These are phyloP conservation scores for Salpingus planirostris DNA, from an alignment of 2,888 invertebrate species.

Conservation along the genomic window DNA sequence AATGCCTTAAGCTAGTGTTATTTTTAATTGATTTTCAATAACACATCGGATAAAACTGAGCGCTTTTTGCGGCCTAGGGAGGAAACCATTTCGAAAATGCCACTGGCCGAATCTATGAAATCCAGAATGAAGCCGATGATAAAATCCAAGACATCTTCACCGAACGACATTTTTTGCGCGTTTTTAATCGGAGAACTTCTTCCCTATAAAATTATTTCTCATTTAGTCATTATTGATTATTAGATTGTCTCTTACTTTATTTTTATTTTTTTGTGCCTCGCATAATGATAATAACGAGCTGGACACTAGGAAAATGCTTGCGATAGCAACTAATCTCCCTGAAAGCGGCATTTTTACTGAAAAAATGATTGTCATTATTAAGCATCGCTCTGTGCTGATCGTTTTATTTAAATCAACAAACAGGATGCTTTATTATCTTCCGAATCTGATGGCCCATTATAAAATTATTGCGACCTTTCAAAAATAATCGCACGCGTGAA, in stretches of 20 bases:
- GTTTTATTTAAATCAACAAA: too few species aligned
- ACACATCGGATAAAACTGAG: constrained; percentile 9
- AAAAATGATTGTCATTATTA: too few species aligned
- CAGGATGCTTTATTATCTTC: too few species aligned
- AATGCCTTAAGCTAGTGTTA: background rate
- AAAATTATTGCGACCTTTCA: too few species aligned
- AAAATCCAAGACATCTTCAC: constrained; percentile 24
- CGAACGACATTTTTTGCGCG: constrained; percentile 23
- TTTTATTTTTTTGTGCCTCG: too few species aligned
- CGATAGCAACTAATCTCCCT: too few species aligned
- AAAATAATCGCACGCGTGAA: too few species aligned
- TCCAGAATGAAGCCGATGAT: constrained; percentile 28
- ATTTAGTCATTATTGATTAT: background rate
- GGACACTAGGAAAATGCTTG: too few species aligned
- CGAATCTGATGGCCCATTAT: too few species aligned
- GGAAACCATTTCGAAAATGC: constrained; percentile 20
- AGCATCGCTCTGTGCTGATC: too few species aligned
- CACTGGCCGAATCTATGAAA: constrained; percentile 24
- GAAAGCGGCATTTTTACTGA: too few species aligned
- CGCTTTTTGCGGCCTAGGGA: constrained; percentile 14
- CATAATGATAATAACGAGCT: too few species aligned
- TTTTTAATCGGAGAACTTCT: constrained; percentile 8
- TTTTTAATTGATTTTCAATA: background rate
- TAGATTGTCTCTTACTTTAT: background rate
- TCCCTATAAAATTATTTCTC: background rate